Evolutionary conservation across 2,113 vertebrate genomes (phyloP).

Genomic region (Sterna hirundo): DNA sequence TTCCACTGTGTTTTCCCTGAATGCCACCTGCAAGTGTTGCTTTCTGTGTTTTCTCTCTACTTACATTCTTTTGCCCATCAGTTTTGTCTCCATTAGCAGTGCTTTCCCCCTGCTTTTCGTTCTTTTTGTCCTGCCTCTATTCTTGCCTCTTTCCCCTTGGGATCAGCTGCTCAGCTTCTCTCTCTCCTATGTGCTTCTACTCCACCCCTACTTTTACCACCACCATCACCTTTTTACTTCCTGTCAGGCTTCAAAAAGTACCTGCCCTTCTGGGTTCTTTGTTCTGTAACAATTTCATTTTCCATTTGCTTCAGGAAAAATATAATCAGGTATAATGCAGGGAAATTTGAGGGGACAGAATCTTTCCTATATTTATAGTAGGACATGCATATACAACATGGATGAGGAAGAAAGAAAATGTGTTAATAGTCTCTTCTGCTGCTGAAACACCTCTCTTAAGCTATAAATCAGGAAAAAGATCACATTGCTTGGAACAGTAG

Average conservation of each 20-base stretch:
- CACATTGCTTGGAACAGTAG: neutral
- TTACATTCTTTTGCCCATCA: neutral
- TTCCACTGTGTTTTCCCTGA: conserved; percentile 13
- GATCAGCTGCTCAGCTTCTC: neutral
- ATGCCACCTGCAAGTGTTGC: neutral
- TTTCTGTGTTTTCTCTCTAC: neutral
- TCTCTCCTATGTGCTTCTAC: neutral
- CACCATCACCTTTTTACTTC: neutral
- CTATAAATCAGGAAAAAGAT: conserved; percentile 9
- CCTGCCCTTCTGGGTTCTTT: neutral
- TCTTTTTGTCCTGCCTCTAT: neutral
- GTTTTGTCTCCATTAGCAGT: neutral
- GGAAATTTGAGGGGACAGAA: neutral
- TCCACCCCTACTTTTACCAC: neutral
- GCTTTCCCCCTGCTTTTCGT: neutral
- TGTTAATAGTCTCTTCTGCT: conserved; percentile 30
- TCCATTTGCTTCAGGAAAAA: neutral
- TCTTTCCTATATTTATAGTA: neutral
- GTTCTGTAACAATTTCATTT: neutral
- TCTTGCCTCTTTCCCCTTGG: neutral
- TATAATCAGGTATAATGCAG: neutral
- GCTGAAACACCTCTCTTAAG: conserved; percentile 8
- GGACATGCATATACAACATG: neutral
- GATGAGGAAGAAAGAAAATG: neutral
- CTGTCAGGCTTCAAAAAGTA: neutral